Evolutionary conservation across 2,888 invertebrate genomes (phyloP).

Genomic region (Drosophila mimetica): DNA sequence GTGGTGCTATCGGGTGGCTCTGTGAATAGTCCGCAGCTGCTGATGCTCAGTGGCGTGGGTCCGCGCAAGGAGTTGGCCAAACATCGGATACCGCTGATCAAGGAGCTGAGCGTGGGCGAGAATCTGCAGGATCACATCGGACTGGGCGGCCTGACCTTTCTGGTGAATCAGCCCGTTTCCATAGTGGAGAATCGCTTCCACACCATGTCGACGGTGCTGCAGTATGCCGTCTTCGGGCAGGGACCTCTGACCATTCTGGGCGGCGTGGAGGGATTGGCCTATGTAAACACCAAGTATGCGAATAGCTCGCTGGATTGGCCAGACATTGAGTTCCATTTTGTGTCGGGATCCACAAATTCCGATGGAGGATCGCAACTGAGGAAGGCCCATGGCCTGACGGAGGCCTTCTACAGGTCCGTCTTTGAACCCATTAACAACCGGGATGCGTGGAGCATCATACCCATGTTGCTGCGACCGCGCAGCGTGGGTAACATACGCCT

Average conservation of each 20-base stretch:
- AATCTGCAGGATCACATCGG: conserved; percentile 96
- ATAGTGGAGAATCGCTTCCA: conserved; percentile 92
- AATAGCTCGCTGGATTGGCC: conserved; percentile 93
- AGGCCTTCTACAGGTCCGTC: conserved; percentile 90
- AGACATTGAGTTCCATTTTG: conserved; percentile 95
- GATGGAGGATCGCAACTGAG: conserved; percentile 93
- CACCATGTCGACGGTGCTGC: conserved; percentile 91
- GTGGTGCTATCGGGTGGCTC: conserved; percentile 96
- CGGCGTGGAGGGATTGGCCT: conserved; percentile 95
- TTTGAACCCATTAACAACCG: conserved; percentile 90
- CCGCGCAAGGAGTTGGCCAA: conserved; percentile 89
- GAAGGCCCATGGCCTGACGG: conserved; percentile 91
- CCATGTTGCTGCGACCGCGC: conserved; percentile 92
- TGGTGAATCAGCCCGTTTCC: conserved; percentile 91
- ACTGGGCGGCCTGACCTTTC: conserved; percentile 92
- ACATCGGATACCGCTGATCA: conserved; percentile 91
- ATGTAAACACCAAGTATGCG: conserved; percentile 93
- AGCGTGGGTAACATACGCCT: conserved; percentile 93
- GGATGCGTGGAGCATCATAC: conserved; percentile 93
- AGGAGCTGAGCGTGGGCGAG: conserved; percentile 92
- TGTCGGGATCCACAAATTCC: conserved; percentile 93
- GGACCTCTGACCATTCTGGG: conserved; percentile 94
- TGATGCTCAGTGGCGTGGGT: conserved; percentile 96
- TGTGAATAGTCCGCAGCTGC: conserved; percentile 95
- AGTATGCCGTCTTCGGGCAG: conserved; percentile 92